These are phyloP conservation scores for Melanotaenia boesemani DNA, from an alignment of 2,797 vertebrate genomes.

Conservation along the genomic window DNA sequence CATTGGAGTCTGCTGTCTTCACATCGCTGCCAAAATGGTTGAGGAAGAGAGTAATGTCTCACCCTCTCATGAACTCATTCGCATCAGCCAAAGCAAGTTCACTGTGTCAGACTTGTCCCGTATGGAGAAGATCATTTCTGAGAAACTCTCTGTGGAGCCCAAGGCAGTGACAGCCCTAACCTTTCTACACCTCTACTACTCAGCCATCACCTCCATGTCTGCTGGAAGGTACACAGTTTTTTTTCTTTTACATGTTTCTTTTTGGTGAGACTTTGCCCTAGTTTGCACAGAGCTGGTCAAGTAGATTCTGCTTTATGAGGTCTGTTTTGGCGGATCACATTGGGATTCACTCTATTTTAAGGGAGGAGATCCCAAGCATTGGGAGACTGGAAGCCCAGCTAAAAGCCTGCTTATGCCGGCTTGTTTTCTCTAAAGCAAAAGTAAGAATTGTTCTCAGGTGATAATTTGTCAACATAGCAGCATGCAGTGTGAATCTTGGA, in stretches of 20 bases:
- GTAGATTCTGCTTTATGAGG: conserved; percentile 54
- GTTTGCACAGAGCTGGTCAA: conserved; percentile 41
- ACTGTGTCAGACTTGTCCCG: conserved; percentile 94
- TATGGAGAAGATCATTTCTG: conserved; percentile 98
- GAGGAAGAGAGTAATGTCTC: conserved; percentile 91
- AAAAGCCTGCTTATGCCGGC: conserved; percentile 96
- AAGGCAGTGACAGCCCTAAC: conserved; percentile 97
- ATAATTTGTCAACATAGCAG: conserved; percentile 46
- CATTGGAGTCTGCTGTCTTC: conserved; percentile 94
- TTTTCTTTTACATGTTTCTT: neutral
- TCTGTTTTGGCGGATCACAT: conserved; percentile 56
- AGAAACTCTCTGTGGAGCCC: conserved; percentile 93
- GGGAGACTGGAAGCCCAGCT: conserved; percentile 97
- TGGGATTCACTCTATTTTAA: conserved; percentile 75
- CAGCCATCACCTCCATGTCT: conserved; percentile 87
- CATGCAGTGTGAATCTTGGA: neutral
- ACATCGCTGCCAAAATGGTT: conserved; percentile 89
- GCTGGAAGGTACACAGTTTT: conserved; percentile 85
- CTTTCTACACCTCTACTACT: conserved; percentile 95
- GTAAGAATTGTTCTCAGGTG: conserved; percentile 80
- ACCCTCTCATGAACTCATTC: conserved; percentile 91
- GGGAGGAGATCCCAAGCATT: conserved; percentile 92
- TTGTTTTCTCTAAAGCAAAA: conserved; percentile 97
- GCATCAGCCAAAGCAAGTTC: conserved; percentile 98
- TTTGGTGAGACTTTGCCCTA: conserved; percentile 14